Conservation (phyloP, 2,113 vertebrate genomes). For the Sceloporus tristichus region DNA sequence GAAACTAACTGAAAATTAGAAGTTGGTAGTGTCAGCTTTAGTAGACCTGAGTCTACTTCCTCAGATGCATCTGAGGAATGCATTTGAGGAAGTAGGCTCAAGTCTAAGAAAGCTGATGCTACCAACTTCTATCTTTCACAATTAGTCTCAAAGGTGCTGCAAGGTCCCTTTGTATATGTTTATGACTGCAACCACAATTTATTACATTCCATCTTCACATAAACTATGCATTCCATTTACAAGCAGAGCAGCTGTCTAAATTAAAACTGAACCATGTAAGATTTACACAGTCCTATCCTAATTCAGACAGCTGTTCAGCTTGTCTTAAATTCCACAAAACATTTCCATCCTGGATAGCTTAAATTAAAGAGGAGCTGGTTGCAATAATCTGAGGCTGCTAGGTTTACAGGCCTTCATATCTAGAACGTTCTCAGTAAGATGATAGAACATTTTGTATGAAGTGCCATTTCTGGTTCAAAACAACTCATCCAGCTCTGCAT, state of each 20-base stretch:
- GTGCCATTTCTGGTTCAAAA: background rate
- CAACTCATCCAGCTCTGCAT: background rate
- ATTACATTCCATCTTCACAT: background rate
- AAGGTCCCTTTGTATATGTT: too few relatives aligned
- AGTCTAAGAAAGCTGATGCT: too few relatives aligned
- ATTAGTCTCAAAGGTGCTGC: too few relatives aligned
- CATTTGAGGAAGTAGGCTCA: too few relatives aligned
- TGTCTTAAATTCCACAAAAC: background rate
- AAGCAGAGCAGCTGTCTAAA: too few relatives aligned
- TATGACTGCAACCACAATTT: too few relatives aligned
- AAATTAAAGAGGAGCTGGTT: background rate
- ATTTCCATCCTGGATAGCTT: background rate
- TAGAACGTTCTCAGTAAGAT: background rate
- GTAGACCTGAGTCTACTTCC: too few relatives aligned
- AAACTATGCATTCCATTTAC: background rate
- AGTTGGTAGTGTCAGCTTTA: too few relatives aligned
- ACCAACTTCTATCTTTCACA: too few relatives aligned
- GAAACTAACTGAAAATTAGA: too few relatives aligned
- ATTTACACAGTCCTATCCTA: background rate
- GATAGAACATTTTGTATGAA: background rate
- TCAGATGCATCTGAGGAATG: too few relatives aligned
- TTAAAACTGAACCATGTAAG: too few relatives aligned
- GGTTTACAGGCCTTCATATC: background rate
- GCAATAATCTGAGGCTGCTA: background rate
- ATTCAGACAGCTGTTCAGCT: constrained; percentile 2